These are phyloP conservation scores for Drosophila histrio DNA, from an alignment of 2,888 invertebrate species.

Conservation along the genomic window DNA sequence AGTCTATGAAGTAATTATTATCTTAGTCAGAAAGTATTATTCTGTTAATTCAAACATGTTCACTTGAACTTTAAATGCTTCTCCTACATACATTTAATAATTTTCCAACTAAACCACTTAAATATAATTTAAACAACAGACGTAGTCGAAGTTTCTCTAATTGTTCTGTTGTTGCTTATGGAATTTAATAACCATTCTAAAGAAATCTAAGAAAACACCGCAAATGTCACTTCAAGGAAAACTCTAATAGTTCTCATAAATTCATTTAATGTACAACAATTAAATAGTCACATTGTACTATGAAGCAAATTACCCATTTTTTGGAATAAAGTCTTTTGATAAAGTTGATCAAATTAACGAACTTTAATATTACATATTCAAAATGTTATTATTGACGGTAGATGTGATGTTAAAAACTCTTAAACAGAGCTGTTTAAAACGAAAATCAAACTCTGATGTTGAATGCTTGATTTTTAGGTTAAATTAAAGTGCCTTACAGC, in stretches of 20 bases:
- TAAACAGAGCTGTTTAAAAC: too few relatives aligned
- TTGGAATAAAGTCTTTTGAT: too few relatives aligned
- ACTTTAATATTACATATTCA: too few relatives aligned
- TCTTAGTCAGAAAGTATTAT: too few relatives aligned
- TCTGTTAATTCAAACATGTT: too few relatives aligned
- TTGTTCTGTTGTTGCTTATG: not conserved
- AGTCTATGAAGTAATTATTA: not conserved
- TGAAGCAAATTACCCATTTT: too few relatives aligned
- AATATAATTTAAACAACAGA: not conserved
- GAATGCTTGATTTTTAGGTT: too few relatives aligned
- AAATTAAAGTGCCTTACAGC: too few relatives aligned
- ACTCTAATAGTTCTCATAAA: not conserved
- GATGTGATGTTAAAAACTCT: too few relatives aligned
- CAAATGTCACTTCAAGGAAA: not conserved
- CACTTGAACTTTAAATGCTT: not conserved
- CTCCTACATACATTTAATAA: not conserved
- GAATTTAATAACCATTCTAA: not conserved
- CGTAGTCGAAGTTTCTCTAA: not conserved
- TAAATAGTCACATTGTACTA: slow-evolving; percentile 24
- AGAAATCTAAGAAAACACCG: not conserved
- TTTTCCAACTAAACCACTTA: not conserved
- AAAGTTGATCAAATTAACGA: too few relatives aligned
- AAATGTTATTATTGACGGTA: too few relatives aligned
- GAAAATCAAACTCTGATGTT: too few relatives aligned
- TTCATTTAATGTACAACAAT: slow-evolving; percentile 19